Evolutionary conservation across 2,888 invertebrate species (phyloP).

Genomic region (Zootermopsis nevadensis): DNA sequence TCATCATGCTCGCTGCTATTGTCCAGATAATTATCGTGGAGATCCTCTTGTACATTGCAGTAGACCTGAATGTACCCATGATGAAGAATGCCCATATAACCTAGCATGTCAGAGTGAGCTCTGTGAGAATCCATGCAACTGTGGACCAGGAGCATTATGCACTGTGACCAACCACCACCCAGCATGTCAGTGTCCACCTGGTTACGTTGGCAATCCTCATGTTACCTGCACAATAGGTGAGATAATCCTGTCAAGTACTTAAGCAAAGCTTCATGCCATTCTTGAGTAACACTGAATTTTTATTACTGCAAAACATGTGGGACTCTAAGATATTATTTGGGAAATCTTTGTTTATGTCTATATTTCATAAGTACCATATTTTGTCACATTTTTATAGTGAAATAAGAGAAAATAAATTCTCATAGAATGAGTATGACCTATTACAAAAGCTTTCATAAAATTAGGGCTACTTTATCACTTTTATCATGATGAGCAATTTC

Average conservation of each 20-base stretch:
- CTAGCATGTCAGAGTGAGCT: constrained; percentile 81
- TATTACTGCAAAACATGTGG: too few species aligned
- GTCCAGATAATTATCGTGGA: constrained; percentile 79
- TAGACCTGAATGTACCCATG: constrained; percentile 79
- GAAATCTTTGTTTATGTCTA: too few species aligned
- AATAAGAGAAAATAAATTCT: too few species aligned
- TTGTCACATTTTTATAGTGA: too few species aligned
- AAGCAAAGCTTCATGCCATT: too few species aligned
- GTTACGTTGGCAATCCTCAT: constrained; percentile 82
- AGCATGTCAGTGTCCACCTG: constrained; percentile 84
- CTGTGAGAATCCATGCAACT: constrained; percentile 87
- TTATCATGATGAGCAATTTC: too few species aligned
- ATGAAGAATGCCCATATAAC: constrained; percentile 82
- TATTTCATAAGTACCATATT: too few species aligned
- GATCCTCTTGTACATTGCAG: constrained; percentile 83
- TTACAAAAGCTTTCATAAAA: too few species aligned
- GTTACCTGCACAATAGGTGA: constrained; percentile 72
- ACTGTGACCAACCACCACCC: constrained; percentile 80
- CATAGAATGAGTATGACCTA: too few species aligned
- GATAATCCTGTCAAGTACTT: not conserved
- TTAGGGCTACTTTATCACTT: too few species aligned
- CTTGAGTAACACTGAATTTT: too few species aligned
- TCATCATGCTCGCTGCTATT: constrained; percentile 83
- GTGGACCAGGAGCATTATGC: constrained; percentile 82
- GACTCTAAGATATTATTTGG: too few species aligned